These are phyloP conservation scores for Andrena camellia DNA, from an alignment of 2,888 invertebrate genomes.

Conservation along the genomic window DNA sequence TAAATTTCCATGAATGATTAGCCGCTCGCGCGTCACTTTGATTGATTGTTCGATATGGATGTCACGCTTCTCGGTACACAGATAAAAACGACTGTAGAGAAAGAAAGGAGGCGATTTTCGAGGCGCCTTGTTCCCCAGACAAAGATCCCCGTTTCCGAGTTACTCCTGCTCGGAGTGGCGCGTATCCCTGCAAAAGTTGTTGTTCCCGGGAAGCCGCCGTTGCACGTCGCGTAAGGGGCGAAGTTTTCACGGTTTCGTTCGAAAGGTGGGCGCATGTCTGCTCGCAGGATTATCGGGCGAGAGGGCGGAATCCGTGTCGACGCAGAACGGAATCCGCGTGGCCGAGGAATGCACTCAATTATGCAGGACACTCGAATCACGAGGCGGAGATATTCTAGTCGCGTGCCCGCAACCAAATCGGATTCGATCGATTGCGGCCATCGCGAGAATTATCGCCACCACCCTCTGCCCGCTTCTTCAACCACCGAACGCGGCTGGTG, in stretches of 20 bases:
- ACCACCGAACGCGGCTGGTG: conserved; percentile 7
- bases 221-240: too few relatives aligned
- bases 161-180: not conserved
- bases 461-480: conserved; percentile 40
- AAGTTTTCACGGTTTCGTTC: not conserved
- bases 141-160: not conserved
- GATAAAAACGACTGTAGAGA: not conserved
- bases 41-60: conserved; percentile 12
- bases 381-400: conserved; percentile 52
- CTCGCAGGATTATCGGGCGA: conserved; percentile 27
- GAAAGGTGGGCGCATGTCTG: conserved; percentile 13
- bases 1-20: conserved; percentile 12
- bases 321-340: conserved; percentile 56
- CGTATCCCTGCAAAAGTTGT: not conserved
- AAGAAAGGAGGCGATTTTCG: not conserved
- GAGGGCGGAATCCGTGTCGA: conserved; percentile 47
- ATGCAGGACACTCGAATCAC: conserved; percentile 53
- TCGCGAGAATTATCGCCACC: conserved; percentile 52
- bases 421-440: conserved; percentile 52
- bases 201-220: not conserved
- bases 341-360: conserved; percentile 55
- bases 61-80: not conserved
- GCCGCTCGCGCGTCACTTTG: conserved; percentile 11
- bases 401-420: conserved; percentile 56
- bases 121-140: not conserved